A percentile compares a stretch with the other conserved stretches of the same genome.
These are phyloP conservation scores for Vanessa cardui DNA, from an alignment of 2,888 invertebrate species.

Conservation along the genomic window DNA sequence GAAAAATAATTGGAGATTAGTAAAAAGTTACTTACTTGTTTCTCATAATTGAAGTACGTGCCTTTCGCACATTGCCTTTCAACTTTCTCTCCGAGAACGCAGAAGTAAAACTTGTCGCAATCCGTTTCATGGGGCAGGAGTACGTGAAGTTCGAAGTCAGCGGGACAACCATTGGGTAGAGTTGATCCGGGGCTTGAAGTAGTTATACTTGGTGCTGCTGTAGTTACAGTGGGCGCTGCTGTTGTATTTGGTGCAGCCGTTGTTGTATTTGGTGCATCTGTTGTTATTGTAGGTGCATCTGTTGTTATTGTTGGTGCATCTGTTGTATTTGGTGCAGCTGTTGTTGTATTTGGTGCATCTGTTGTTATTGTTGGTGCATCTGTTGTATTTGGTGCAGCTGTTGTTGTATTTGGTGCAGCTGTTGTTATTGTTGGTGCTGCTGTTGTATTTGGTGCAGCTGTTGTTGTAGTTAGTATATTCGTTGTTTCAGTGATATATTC, in stretches of 20 bases:
- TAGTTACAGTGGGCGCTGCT: background rate
- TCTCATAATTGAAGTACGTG: slow-evolving; percentile 50
- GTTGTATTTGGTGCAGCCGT: background rate
- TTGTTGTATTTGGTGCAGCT: slow-evolving; percentile 24
- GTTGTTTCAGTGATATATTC: no score
- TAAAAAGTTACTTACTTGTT: slow-evolving; percentile 48
- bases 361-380: slow-evolving; percentile 15
- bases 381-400: slow-evolving; percentile 17
- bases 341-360: background rate
- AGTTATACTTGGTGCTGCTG: no score
- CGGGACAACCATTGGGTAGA: slow-evolving; percentile 56
- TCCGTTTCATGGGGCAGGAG: slow-evolving; percentile 57
- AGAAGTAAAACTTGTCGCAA: slow-evolving; percentile 56
- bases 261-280: background rate
- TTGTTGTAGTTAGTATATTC: slow-evolving; percentile 24
- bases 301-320: no score
- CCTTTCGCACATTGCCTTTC: slow-evolving; percentile 49
- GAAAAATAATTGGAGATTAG: background rate
- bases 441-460: slow-evolving; percentile 25
- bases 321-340: background rate
- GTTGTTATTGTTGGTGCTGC: slow-evolving; percentile 20
- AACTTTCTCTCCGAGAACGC: slow-evolving; percentile 50
- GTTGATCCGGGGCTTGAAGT: background rate
- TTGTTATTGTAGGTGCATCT: background rate
- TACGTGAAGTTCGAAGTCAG: slow-evolving; percentile 48